These are phyloP conservation scores for Dugesia japonica DNA, from an alignment of 2,888 invertebrate genomes.

Conservation along the genomic window DNA sequence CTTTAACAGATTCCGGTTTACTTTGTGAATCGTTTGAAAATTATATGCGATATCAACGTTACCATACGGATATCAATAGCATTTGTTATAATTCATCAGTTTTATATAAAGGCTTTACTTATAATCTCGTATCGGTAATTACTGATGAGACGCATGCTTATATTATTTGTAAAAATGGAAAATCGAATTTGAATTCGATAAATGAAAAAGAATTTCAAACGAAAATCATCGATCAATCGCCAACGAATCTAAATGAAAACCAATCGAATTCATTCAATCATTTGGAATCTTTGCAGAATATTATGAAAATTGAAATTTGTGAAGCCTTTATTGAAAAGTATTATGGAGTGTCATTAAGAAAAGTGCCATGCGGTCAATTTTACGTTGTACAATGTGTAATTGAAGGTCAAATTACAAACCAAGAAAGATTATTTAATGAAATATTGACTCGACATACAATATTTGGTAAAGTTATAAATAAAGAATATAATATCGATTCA, in stretches of 20 bases:
- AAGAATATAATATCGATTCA: background rate
- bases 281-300: background rate
- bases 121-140: background rate
- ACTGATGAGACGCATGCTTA: background rate
- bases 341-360: background rate
- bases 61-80: background rate
- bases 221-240: background rate
- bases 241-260: background rate
- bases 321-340: background rate
- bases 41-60: background rate
- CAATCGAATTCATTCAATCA: background rate
- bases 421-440: background rate
- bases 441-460: background rate
- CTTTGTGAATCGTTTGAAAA: background rate
- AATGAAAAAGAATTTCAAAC: background rate
- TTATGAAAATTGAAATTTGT: background rate
- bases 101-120: background rate
- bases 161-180: background rate
- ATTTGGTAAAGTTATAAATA: background rate
- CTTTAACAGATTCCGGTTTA: background rate
- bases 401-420: background rate
- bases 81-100: background rate
- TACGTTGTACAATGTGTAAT: background rate
- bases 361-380: background rate
- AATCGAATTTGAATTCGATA: background rate